These are phyloP conservation scores for Chaitophorus viminalis DNA, from an alignment of 2,888 invertebrate species.

Conservation along the genomic window DNA sequence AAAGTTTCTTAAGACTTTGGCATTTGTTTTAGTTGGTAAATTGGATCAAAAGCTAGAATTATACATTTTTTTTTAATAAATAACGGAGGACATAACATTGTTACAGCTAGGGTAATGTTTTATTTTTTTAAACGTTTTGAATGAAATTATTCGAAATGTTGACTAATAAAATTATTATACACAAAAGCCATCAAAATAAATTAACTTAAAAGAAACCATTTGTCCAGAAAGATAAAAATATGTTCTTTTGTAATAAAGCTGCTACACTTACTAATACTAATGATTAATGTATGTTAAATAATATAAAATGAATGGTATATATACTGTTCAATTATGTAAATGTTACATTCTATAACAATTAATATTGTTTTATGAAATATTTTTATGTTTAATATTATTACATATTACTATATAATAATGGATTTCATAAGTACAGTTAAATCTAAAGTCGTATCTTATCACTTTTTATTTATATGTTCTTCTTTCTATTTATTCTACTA, in stretches of 20 bases:
- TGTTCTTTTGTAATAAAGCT: neutral
- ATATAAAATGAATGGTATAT: neutral
- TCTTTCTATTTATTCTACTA: no score
- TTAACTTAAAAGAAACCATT: neutral
- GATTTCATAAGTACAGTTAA: no score
- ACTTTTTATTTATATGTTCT: no score
- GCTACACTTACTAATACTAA: neutral
- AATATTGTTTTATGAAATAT: no score
- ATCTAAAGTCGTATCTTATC: no score
- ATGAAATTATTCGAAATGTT: conserved; percentile 1
- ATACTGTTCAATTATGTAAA: neutral
- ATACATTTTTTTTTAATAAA: neutral
- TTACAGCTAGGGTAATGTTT: no score
- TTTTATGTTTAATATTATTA: neutral
- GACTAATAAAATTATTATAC: conserved; percentile 9
- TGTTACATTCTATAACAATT: neutral
- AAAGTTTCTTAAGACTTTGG: neutral
- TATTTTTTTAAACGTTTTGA: neutral
- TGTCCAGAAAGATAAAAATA: neutral
- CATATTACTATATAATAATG: no score
- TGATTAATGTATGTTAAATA: neutral
- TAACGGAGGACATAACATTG: neutral
- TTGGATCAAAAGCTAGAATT: conserved; percentile 10
- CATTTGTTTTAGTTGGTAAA: conserved; percentile 2
- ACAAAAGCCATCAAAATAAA: conserved; percentile 16